These are phyloP conservation scores for Leucoraja ocellata DNA, from an alignment of 2,797 vertebrate genomes.

Conservation along the genomic window DNA sequence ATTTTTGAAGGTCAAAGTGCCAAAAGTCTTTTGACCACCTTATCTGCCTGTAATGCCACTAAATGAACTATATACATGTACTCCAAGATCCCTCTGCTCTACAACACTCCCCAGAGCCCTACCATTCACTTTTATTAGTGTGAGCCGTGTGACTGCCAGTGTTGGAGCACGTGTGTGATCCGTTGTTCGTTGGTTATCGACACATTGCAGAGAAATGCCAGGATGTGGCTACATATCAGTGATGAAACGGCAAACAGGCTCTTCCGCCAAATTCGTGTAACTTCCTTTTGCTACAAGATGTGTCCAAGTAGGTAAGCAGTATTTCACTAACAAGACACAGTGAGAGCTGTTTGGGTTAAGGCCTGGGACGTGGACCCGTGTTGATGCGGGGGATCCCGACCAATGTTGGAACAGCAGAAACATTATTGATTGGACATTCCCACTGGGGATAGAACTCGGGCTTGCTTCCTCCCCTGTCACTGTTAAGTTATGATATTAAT, in stretches of 20 bases:
- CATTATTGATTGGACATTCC: neutral
- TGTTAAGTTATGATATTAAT: neutral
- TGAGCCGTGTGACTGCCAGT: neutral
- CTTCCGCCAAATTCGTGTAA: neutral
- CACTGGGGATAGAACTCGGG: neutral
- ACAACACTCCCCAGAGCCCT: no score
- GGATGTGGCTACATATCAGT: neutral
- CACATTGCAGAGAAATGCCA: neutral
- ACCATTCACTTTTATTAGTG: neutral
- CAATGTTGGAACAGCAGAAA: neutral
- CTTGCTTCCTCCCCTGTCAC: neutral
- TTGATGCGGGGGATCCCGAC: neutral
- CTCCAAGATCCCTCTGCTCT: no score
- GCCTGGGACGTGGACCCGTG: neutral
- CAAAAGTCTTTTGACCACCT: no score
- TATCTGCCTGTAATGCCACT: no score
- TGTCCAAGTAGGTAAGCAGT: neutral
- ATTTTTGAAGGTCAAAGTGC: no score
- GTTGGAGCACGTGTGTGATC: neutral
- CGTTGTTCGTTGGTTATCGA: neutral
- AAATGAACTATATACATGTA: no score
- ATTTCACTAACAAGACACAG: neutral
- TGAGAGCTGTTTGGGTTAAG: neutral
- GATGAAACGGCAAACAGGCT: slow-evolving; percentile 13
- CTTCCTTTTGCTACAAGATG: neutral